Evolutionary conservation across 2,888 invertebrate species (phyloP), one percentile per base, ranked within the genome.

Genomic region (Andrena haemorrhoa): DNA sequence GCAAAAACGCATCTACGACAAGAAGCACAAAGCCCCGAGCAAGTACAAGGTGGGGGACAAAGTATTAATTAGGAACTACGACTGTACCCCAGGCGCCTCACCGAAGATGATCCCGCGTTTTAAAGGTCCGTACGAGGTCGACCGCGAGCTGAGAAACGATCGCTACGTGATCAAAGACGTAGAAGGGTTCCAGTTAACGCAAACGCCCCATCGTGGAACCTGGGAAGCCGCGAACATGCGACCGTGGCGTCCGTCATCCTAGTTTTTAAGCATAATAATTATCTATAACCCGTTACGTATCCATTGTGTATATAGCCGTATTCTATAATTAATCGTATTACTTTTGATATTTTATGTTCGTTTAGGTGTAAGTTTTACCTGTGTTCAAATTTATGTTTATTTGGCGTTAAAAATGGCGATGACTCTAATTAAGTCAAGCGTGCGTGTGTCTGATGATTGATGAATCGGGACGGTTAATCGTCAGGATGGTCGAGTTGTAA

Each of bases 1-100:
- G 2, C 89, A 91, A 63, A 56, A 81, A 12, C 86, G 90, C 7
- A 77, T 86, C 81, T 90, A 85, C 79, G 85, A 92, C 73, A 83
- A 75, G 26, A 89, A 73, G 53, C 90, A 88, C 31, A 91, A 90
- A 71, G 49, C 20, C 7, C 56, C 84, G 1, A 68, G 73, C 33
- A 53, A 63, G 16, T 86, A 88, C 35, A 16, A 82, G 29, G 56
- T 79, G 0, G 85, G 77, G 1, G 88, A 88, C 47, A 83, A 82
- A 16, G 76, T 87, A 2, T 83, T 88, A 79, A 75, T 88, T 1
- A 65, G 65, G n/a, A 86, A 86, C 33, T 83, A 61, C 8, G 58
- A 47, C 1, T 61, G 20, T 61, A 20, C 61, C 2, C 5, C 61
- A 4, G 31, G 33, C 4, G 49, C n/a, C 0, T 49, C 71, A 0